These are phyloP conservation scores for Rhorus exstirpatorius DNA, from an alignment of 2,888 invertebrate genomes.

Conservation along the genomic window DNA sequence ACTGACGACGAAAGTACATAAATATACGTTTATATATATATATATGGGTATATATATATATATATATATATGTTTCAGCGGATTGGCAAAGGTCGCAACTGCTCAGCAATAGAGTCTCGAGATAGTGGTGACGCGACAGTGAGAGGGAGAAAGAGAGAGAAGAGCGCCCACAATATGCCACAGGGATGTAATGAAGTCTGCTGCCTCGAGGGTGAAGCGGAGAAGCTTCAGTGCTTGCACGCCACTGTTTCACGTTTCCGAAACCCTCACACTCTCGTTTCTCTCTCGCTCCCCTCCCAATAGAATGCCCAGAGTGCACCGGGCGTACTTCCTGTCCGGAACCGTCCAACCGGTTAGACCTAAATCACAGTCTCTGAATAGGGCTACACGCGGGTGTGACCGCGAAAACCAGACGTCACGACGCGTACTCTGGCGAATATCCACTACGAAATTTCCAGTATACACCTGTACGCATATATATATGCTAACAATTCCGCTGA, in stretches of 20 bases:
- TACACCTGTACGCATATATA: constrained; percentile 47
- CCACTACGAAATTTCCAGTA: constrained; percentile 51
- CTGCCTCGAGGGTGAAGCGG: constrained; percentile 57
- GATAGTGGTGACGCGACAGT: constrained; percentile 33
- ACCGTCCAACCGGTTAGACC: constrained; percentile 73
- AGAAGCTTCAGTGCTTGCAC: constrained; percentile 35
- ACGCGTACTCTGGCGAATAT: constrained; percentile 33
- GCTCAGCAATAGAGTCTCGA: constrained; percentile 23
- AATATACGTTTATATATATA: constrained; percentile 10
- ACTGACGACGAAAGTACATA: neutral
- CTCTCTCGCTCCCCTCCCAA: constrained; percentile 7
- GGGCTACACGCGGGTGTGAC: constrained; percentile 69
- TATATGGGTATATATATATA: constrained; percentile 6
- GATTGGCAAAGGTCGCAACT: constrained; percentile 53
- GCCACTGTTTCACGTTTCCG: constrained; percentile 56
- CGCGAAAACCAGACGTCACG: constrained; percentile 67
- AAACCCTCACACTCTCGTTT: constrained; percentile 11
- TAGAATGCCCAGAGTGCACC: constrained; percentile 52
- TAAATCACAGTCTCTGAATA: constrained; percentile 74
- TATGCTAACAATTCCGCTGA: constrained; percentile 34
- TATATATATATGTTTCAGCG: constrained; percentile 4
- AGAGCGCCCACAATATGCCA: constrained; percentile 68
- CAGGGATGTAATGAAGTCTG: constrained; percentile 73
- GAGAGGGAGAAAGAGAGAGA: constrained; percentile 32
- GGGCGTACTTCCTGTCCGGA: constrained; percentile 75